phyloP scores from a whole-genome alignment of 2,888 invertebrate genomes.

The Drosophila merina region DNA sequence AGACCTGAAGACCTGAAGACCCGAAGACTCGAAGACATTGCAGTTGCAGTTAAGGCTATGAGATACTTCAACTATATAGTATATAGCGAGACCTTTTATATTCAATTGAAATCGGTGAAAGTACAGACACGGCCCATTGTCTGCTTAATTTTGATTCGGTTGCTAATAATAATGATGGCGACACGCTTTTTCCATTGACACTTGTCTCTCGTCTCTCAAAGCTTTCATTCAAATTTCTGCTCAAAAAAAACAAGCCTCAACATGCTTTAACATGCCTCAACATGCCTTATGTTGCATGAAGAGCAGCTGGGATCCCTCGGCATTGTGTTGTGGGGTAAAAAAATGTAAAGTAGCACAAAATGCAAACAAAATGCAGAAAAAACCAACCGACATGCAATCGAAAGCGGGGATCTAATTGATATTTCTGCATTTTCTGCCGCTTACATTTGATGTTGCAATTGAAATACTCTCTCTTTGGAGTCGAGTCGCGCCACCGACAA shows the following conservation, averaged over 20 bases:
- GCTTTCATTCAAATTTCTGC: constrained; percentile 65
- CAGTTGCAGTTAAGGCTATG: constrained; percentile 1
- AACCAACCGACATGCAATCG: constrained; percentile 38
- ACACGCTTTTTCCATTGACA: constrained; percentile 72
- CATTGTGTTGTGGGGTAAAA: constrained; percentile 3
- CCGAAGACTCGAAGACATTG: neutral
- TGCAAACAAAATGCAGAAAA: constrained; percentile 43
- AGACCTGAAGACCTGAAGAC: neutral
- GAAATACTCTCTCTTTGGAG: no score
- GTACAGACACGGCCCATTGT: constrained; percentile 47
- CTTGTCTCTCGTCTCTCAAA: constrained; percentile 20
- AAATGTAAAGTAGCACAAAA: constrained; percentile 60
- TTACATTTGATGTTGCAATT: constrained; percentile 20
- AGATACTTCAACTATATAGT: no score
- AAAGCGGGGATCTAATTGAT: constrained; percentile 59
- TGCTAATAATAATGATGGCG: constrained; percentile 50
- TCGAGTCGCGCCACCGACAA: no score
- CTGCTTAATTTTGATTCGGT: constrained; percentile 15
- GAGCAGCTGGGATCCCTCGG: no score
- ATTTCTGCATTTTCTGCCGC: constrained; percentile 55
- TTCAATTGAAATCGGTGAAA: constrained; percentile 49
- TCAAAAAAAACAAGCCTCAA: no score
- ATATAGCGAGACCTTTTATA: neutral
- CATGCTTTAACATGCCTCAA: no score
- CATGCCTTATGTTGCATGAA: no score